A percentile compares a stretch with the other conserved stretches of the same genome.
These are phyloP conservation scores for Siderastrea radians DNA, from an alignment of 92 coral and sea anemone species.

Conservation along the genomic window DNA sequence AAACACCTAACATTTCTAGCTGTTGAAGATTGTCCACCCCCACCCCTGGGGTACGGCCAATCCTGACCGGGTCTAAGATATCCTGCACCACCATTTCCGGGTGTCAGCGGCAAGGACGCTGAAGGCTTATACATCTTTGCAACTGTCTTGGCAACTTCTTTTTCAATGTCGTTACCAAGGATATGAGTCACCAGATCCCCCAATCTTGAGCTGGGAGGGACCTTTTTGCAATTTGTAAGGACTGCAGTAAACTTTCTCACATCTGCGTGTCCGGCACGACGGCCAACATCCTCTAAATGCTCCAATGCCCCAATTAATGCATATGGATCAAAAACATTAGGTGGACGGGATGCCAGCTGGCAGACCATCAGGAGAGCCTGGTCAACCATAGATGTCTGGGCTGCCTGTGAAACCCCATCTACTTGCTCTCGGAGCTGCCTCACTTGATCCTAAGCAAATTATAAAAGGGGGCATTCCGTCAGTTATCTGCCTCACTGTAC, in stretches of 20 bases:
- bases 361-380: constrained; percentile 48
- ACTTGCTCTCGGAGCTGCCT: constrained; percentile 31
- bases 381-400: constrained; percentile 37
- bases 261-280: no score
- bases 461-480: not conserved
- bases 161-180: no score
- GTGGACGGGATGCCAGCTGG: constrained; percentile 54
- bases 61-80: constrained; percentile 5
- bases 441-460: constrained; percentile 43
- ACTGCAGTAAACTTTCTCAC: no score
- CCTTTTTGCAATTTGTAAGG: no score
- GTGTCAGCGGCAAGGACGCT: no score
- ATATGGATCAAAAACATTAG: constrained; percentile 2
- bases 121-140: no score
- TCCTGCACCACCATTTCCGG: constrained; percentile 1
- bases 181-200: no score
- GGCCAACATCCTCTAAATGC: no score
- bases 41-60: constrained; percentile 14
- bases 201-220: no score
- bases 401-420: constrained; percentile 32
- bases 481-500: not conserved
- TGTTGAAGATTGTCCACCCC: constrained; percentile 19
- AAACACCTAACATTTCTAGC: constrained; percentile 18
- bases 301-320: no score
- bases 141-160: no score